Conservation (phyloP, 2,113 vertebrate species). For the Amphiprion percula region DNA sequence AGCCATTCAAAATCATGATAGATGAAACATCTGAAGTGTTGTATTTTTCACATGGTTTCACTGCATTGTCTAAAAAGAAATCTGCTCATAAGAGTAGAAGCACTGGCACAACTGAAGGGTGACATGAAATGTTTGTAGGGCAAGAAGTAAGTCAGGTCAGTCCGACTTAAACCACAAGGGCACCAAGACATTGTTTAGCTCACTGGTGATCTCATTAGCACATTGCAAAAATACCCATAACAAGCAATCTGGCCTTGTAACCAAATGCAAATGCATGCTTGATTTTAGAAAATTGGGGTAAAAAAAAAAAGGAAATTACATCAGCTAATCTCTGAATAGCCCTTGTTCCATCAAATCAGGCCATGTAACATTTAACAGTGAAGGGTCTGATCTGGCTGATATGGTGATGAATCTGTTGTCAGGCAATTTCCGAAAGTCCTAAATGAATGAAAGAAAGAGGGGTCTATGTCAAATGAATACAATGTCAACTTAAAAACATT, state of each 20-base stretch:
- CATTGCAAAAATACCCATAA: constrained; percentile 14
- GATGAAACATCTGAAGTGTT: constrained; percentile 1
- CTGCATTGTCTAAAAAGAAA: constrained; percentile 4
- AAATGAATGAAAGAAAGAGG: too few species aligned
- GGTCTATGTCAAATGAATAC: too few species aligned
- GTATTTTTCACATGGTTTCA: constrained; percentile 22
- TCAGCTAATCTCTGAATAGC: neutral
- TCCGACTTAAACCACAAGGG: neutral
- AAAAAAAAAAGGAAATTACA: neutral
- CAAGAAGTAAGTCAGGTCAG: constrained; percentile 22
- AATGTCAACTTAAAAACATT: too few species aligned
- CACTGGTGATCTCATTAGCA: neutral
- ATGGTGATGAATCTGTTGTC: too few species aligned
- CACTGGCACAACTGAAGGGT: neutral
- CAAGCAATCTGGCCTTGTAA: constrained; percentile 26
- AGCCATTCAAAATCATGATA: neutral
- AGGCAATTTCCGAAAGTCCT: too few species aligned
- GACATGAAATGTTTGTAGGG: constrained; percentile 1
- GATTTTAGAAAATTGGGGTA: neutral
- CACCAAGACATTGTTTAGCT: constrained; percentile 18
- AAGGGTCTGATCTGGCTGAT: too few species aligned
- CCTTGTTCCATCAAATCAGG: neutral
- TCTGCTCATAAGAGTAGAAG: constrained; percentile 5
- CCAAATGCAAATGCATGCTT: neutral
- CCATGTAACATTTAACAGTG: neutral